These are phyloP conservation scores for Invenusta paracnida DNA, from an alignment of 2,888 invertebrate species.

Conservation along the genomic window DNA sequence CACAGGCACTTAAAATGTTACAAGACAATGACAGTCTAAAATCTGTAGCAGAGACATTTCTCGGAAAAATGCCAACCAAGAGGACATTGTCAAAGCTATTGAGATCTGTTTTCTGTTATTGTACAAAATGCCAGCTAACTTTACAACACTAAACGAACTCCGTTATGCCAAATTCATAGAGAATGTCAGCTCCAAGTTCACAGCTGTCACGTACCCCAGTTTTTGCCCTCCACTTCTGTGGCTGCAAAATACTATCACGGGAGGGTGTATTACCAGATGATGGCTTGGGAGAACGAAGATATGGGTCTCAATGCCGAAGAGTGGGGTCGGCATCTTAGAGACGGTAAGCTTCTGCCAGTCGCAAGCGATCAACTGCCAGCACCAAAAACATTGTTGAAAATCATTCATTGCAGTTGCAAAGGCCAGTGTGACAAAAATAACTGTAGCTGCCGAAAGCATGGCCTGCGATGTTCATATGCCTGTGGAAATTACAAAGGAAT, in stretches of 20 bases:
- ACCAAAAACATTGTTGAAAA: slow-evolving; percentile 46
- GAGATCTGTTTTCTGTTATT: slow-evolving; percentile 29
- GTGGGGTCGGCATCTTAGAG: slow-evolving; percentile 46
- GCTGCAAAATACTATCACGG: slow-evolving; percentile 47
- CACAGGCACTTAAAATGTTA: not conserved
- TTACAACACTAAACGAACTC: slow-evolving; percentile 2
- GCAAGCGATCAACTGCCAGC: slow-evolving; percentile 45
- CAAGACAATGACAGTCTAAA: slow-evolving; percentile 26
- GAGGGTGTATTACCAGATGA: slow-evolving; percentile 47
- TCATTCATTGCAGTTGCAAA: slow-evolving; percentile 47
- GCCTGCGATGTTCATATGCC: slow-evolving; percentile 42
- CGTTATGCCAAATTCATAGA: slow-evolving; percentile 6
- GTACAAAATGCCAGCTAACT: not conserved
- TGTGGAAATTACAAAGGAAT: slow-evolving; percentile 40
- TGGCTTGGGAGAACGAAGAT: slow-evolving; percentile 45
- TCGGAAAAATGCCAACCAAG: not conserved
- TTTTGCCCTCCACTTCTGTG: slow-evolving; percentile 48
- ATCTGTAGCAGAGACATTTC: not conserved
- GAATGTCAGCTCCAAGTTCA: slow-evolving; percentile 44
- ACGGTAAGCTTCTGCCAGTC: slow-evolving; percentile 42
- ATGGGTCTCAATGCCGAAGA: not conserved
- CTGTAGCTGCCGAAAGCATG: slow-evolving; percentile 46
- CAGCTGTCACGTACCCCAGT: slow-evolving; percentile 46
- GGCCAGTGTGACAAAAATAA: slow-evolving; percentile 44
- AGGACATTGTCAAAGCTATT: not conserved